These are phyloP conservation scores for Pterostichus niger DNA, from an alignment of 2,888 invertebrate species.

Conservation along the genomic window DNA sequence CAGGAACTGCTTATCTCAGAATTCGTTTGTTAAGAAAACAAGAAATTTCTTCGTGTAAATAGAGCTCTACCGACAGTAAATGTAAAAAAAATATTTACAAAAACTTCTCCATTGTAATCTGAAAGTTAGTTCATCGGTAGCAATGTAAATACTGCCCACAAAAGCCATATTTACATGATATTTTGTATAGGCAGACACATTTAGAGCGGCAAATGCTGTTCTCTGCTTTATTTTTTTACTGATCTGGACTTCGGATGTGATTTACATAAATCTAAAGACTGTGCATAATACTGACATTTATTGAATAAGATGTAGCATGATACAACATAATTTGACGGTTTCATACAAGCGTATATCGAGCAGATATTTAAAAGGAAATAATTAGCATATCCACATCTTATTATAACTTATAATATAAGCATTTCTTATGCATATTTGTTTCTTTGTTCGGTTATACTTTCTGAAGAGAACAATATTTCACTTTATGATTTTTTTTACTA, in stretches of 20 bases:
- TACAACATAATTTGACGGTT: slow-evolving; percentile 14
- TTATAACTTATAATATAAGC: slow-evolving; percentile 3
- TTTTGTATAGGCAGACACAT: not conserved
- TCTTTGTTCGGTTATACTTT: no score
- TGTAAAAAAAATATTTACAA: slow-evolving; percentile 47
- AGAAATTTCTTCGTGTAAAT: slow-evolving; percentile 12
- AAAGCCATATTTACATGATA: slow-evolving; percentile 1
- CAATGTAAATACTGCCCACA: slow-evolving; percentile 33
- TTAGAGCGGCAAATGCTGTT: not conserved
- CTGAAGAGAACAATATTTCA: no score
- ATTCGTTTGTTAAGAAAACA: slow-evolving; percentile 30
- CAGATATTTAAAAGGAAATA: not conserved
- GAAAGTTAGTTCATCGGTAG: slow-evolving; percentile 17
- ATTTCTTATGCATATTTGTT: not conserved
- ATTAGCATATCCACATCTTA: not conserved
- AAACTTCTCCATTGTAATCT: slow-evolving; percentile 3
- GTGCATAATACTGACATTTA: slow-evolving; percentile 8
- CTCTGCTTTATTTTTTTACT: not conserved
- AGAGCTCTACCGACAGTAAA: not conserved
- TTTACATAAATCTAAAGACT: not conserved
- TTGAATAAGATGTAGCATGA: slow-evolving; percentile 11
- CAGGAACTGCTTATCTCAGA: slow-evolving; percentile 19
- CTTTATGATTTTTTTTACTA: no score
- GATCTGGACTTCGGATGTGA: not conserved
- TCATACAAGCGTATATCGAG: not conserved